Base-by-base conservation (phyloP, 2,797 vertebrate species). In the Dendrocincla fuliginosa region DNA sequence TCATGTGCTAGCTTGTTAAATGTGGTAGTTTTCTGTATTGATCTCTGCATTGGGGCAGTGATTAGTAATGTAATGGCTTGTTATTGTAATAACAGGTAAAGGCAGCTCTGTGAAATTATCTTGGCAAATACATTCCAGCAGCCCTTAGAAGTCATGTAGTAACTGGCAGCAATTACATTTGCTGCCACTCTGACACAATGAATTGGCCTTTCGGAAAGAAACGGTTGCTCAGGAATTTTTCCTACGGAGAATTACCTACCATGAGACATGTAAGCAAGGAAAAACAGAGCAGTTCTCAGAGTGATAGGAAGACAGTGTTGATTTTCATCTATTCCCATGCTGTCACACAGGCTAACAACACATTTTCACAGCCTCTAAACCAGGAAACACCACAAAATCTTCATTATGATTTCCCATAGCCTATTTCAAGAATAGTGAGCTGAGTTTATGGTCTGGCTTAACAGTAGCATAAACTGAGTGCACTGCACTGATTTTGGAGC, bases 231-330 rank as follows among this genome's bases (percentile, higher is more conserved):
- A 1, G 46, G 71, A 39, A 5, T 17, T 80, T 53, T 49, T 82
- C 33, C 35, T 50, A 0, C 19, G 55, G 65, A 47, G 42, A 67
- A 6, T 71, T 57, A 6, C 28, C 17, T 68, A 1, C 71, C 39
- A 1, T 15, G n/a, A 50, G 89, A 27, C 28, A 49, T 0, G 0
- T 46, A 50, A 71, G 46, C 60, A 89, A 30, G n/a, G 19, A 17
- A 61, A 42, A 41, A 2, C 49, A 83, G 74, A 84, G 42, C 71
- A 41, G 27, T 13, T 57, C 30, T 68, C 24, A 42, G 67, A 49
- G 6, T 3, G 49, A 24, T 11, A 20, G 60, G 39, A 69, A 24
- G 22, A 6, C 27, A 27, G 15, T 17, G 53, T 46, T 80, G 10
- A n/a, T 76, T 60, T 84, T 30, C 7, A 9, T 60, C 56, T 44